A percentile compares a stretch with the other conserved stretches of the same genome.
These are phyloP conservation scores for Malurus leucopterus DNA, from an alignment of 2,797 vertebrate genomes.

Conservation along the genomic window DNA sequence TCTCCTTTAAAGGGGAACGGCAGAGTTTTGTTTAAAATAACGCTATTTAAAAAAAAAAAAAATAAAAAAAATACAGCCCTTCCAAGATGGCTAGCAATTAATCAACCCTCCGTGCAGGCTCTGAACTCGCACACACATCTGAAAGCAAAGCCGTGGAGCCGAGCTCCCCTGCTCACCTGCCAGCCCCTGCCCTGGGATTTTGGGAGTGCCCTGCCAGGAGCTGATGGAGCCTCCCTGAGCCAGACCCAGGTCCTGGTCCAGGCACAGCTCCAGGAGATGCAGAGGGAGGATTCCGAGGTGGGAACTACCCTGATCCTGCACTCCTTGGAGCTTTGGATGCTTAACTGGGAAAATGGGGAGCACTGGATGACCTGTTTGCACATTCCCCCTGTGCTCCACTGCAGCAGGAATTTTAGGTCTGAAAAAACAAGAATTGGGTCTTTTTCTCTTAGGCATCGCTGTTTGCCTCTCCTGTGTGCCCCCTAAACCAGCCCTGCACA, in stretches of 20 bases:
- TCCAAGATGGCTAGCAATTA: conserved; percentile 43
- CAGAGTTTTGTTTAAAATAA: conserved; percentile 62
- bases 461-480: neutral
- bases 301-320: neutral
- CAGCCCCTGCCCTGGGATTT: neutral
- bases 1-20: conserved; percentile 61
- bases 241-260: neutral
- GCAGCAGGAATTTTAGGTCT: neutral
- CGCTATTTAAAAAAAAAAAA: neutral
- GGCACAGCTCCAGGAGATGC: neutral
- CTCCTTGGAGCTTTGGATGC: neutral
- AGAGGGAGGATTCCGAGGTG: neutral
- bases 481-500: neutral
- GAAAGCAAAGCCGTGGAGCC: neutral
- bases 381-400: neutral
- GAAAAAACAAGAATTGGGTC: neutral
- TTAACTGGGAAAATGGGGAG: neutral
- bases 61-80: neutral
- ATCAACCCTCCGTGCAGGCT: conserved; percentile 28
- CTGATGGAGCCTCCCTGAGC: neutral
- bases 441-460: neutral
- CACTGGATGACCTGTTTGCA: neutral
- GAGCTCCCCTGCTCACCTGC: neutral
- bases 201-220: neutral
- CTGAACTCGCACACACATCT: neutral